Evolutionary conservation across 2,113 vertebrate genomes (phyloP).

Genomic region (Otolemur garnettii): DNA sequence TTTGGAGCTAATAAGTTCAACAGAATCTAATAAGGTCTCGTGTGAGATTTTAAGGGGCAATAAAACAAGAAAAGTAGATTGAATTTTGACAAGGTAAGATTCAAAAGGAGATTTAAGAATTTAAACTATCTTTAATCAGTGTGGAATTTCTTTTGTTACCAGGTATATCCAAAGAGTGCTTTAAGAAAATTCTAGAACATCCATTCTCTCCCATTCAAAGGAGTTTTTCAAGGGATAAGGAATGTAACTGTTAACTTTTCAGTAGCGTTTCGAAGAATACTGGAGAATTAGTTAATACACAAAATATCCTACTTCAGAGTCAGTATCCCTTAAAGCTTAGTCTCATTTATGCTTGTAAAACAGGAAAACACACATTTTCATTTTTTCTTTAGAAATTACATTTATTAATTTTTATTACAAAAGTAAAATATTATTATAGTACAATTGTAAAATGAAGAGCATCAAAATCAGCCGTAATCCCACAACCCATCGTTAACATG

Average conservation of each 20-base stretch:
- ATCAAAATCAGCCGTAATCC: constrained; percentile 5
- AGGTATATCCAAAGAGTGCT: background rate
- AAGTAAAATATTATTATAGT: constrained; percentile 49
- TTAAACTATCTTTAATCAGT: background rate
- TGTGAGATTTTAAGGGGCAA: constrained; percentile 52
- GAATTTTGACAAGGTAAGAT: background rate
- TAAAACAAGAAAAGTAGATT: background rate
- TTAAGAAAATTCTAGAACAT: constrained; percentile 67
- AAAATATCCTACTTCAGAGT: constrained; percentile 32
- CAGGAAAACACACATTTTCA: constrained; percentile 40
- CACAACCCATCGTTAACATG: background rate
- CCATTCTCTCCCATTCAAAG: constrained; percentile 20
- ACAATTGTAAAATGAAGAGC: constrained; percentile 34
- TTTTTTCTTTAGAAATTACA: constrained; percentile 50
- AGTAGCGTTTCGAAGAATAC: background rate
- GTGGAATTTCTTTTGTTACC: constrained; percentile 11
- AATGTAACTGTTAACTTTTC: constrained; percentile 22
- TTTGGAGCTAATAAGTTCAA: background rate
- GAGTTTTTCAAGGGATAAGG: constrained; percentile 15
- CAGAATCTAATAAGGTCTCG: constrained; percentile 10
- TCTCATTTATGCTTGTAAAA: constrained; percentile 45
- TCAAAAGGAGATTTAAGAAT: constrained; percentile 57
- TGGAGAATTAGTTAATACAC: background rate
- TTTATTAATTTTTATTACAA: constrained; percentile 61
- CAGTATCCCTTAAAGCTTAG: constrained; percentile 22